Evolutionary conservation across 2,888 invertebrate genomes (phyloP).

Genomic region (Amblyteles armatorius): DNA sequence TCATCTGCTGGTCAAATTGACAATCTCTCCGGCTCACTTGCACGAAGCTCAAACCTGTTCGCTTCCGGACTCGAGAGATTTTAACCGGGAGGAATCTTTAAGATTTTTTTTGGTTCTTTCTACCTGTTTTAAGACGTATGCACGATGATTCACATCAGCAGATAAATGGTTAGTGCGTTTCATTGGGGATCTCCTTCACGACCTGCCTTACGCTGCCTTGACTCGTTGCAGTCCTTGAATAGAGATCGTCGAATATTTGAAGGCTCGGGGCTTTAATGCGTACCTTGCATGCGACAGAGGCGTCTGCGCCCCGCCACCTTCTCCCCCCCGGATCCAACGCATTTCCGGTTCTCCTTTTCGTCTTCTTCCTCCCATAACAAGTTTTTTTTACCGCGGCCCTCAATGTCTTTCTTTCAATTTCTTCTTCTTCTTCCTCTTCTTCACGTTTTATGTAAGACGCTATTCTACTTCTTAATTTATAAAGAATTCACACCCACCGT

Average conservation of each 20-base stretch:
- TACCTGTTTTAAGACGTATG: background rate
- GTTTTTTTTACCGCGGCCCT: background rate
- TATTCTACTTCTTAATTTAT: background rate
- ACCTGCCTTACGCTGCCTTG: conserved; percentile 50
- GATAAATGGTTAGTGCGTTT: conserved; percentile 25
- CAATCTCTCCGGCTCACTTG: background rate
- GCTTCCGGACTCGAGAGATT: conserved; percentile 21
- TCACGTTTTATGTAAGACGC: background rate
- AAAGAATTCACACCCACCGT: conserved; percentile 2
- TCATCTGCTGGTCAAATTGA: conserved; percentile 21
- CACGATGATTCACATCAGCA: conserved; percentile 19
- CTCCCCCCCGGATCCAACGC: conserved; percentile 2
- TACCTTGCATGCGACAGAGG: conserved; percentile 11
- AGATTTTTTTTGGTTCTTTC: background rate
- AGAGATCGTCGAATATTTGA: conserved; percentile 51
- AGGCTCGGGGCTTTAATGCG: conserved; percentile 9
- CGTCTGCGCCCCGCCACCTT: background rate
- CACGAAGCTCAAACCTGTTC: background rate
- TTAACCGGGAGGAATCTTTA: background rate
- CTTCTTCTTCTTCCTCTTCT: background rate
- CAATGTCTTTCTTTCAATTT: background rate
- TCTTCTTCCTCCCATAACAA: background rate
- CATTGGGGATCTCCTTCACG: conserved; percentile 38
- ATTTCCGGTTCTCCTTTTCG: conserved; percentile 22
- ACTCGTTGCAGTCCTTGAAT: conserved; percentile 55